phyloP scores from a whole-genome alignment of 2,797 vertebrate species.

The Neoniphon sammara region DNA sequence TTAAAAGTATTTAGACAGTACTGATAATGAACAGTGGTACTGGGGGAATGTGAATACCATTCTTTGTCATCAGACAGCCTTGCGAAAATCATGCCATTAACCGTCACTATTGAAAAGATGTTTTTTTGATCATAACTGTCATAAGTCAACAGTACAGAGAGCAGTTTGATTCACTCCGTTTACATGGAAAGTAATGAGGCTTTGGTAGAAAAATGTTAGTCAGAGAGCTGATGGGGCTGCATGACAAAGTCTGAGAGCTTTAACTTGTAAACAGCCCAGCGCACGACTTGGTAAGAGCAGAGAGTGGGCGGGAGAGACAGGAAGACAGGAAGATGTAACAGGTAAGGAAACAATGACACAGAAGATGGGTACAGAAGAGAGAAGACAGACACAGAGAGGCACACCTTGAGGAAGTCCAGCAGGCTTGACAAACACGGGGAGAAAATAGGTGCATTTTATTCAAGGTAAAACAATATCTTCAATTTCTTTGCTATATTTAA shows the following conservation, averaged over 20 bases:
- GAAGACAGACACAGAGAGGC: constrained; percentile 27
- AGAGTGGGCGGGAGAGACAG: constrained; percentile 63
- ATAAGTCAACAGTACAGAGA: background rate
- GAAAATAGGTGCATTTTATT: constrained; percentile 16
- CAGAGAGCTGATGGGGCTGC: constrained; percentile 8
- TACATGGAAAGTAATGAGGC: constrained; percentile 54
- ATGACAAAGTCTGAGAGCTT: background rate
- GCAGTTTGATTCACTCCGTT: constrained; percentile 10
- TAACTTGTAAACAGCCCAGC: constrained; percentile 26
- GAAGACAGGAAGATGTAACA: constrained; percentile 66
- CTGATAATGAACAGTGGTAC: too few species aligned
- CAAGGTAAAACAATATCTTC: constrained; percentile 50
- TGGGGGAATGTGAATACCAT: too few species aligned
- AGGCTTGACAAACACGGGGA: constrained; percentile 13
- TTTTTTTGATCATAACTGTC: background rate
- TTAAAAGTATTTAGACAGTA: too few species aligned
- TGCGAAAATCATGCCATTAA: background rate
- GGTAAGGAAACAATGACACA: constrained; percentile 79
- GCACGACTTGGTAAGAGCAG: constrained; percentile 7
- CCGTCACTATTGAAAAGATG: background rate
- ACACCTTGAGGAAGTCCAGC: constrained; percentile 56
- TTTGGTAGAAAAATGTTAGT: constrained; percentile 48
- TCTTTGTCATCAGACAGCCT: too few species aligned
- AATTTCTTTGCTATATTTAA: background rate
- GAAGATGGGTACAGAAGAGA: constrained; percentile 45